A percentile compares a stretch with the other conserved stretches of the same genome.
Evolutionary conservation across 2,797 vertebrate species (phyloP).

Genomic region (Lemur catta): DNA sequence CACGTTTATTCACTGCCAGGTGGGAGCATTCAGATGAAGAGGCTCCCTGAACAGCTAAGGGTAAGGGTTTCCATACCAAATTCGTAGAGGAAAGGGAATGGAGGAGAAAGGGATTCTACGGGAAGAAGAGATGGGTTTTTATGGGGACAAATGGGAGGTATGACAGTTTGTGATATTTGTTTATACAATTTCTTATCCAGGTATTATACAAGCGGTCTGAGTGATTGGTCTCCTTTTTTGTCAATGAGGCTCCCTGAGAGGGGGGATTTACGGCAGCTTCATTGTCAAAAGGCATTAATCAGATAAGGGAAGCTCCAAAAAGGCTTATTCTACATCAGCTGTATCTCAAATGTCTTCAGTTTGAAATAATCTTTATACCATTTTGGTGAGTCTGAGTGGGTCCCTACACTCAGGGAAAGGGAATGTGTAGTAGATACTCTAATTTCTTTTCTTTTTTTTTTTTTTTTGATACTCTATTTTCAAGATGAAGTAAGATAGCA

Average conservation of each 20-base stretch:
- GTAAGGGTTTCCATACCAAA: not conserved
- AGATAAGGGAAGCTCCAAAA: not conserved
- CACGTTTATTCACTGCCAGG: not conserved
- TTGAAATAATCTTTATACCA: not conserved
- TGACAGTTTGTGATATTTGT: not conserved
- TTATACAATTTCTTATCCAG: not conserved
- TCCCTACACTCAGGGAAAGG: not conserved
- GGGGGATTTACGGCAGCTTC: not conserved
- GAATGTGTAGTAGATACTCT: not conserved
- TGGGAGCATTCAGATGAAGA: not conserved
- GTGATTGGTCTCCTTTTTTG: not conserved
- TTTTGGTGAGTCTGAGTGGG: not conserved
- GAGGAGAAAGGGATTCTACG: not conserved
- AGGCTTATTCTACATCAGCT: not conserved
- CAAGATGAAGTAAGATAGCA: not conserved
- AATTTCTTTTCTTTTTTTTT: no score
- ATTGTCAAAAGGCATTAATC: not conserved
- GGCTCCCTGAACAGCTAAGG: not conserved
- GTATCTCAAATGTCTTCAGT: not conserved
- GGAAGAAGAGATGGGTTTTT: not conserved
- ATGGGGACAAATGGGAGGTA: not conserved
- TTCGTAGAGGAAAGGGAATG: not conserved
- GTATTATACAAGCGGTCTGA: not conserved
- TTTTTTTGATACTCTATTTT: not conserved
- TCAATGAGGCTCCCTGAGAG: not conserved